Percentiles rank a stretch among this genome's conserved stretches.
phyloP scores from a whole-genome alignment of 2,113 vertebrate species.

The Dolichotis patagonum region DNA sequence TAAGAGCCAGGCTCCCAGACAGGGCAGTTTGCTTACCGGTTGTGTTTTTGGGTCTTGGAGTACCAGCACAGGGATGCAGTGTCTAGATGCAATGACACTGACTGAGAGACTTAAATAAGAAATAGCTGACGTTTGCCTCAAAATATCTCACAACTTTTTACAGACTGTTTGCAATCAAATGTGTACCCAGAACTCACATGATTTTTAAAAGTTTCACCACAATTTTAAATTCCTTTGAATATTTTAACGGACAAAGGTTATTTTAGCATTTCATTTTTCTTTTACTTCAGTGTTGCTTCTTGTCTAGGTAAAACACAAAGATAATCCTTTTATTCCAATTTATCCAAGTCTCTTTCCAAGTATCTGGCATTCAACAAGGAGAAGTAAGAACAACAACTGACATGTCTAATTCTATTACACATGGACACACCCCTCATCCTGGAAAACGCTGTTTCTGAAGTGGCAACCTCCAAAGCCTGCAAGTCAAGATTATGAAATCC shows the following conservation, averaged over 20 bases:
- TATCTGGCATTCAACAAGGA: not conserved
- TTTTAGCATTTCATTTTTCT: not conserved
- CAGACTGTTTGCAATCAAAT: conserved; percentile 23
- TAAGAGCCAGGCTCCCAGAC: conserved; percentile 56
- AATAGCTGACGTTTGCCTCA: not conserved
- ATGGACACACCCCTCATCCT: not conserved
- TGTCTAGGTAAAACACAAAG: not conserved
- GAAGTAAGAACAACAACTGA: not conserved
- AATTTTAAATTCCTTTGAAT: conserved; percentile 7
- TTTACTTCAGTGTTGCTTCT: not conserved
- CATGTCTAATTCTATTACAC: not conserved
- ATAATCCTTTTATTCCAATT: not conserved
- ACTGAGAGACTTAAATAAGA: conserved; percentile 35
- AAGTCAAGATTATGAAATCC: conserved; percentile 35
- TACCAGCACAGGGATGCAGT: conserved; percentile 46
- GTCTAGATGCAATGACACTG: conserved; percentile 52
- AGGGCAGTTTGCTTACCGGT: conserved; percentile 53
- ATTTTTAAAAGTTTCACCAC: not conserved
- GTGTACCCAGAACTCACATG: too few relatives aligned
- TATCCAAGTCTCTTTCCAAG: not conserved
- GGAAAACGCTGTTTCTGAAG: not conserved
- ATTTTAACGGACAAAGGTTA: not conserved
- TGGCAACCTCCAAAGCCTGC: not conserved
- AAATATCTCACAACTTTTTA: not conserved
- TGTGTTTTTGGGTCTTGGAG: conserved; percentile 39